A percentile compares a stretch with the other conserved stretches of the same genome.
Evolutionary conservation across 2,888 invertebrate species (phyloP).

Genomic region (Agrochola macilenta): DNA sequence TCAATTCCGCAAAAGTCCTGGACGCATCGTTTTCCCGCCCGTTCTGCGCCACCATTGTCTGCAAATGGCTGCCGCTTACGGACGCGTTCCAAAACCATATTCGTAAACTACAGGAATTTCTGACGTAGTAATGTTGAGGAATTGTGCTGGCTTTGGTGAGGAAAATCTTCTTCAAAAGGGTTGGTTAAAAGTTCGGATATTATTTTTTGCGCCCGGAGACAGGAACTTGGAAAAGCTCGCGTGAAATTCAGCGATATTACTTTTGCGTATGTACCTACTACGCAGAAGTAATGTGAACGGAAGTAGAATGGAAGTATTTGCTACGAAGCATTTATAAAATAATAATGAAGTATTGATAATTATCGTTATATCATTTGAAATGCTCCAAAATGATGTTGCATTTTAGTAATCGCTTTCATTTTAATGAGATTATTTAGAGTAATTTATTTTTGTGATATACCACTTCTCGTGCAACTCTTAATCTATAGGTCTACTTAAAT

Average conservation of each 20-base stretch:
- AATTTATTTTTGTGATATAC: background rate
- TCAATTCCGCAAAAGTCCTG: slow-evolving; percentile 77
- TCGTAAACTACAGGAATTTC: slow-evolving; percentile 70
- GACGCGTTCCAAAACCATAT: slow-evolving; percentile 77
- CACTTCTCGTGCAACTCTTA: background rate
- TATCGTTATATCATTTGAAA: background rate
- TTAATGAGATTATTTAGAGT: background rate
- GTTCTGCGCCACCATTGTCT: slow-evolving; percentile 81
- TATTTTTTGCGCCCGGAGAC: background rate
- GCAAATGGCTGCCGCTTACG: slow-evolving; percentile 85
- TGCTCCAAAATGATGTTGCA: background rate
- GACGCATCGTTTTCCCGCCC: slow-evolving; percentile 80
- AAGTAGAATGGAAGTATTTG: background rate
- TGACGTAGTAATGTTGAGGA: slow-evolving; percentile 78
- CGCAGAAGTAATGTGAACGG: no score
- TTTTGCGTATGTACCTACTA: background rate
- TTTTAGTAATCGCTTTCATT: background rate
- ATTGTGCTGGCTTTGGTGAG: slow-evolving; percentile 75
- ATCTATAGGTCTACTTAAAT: background rate
- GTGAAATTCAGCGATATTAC: background rate
- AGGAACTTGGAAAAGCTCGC: background rate
- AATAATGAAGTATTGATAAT: background rate
- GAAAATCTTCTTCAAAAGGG: slow-evolving; percentile 46
- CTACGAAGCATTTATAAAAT: background rate
- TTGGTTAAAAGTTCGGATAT: background rate